Conservation (phyloP, 2,113 vertebrate genomes). For the Etia nguti region DNA sequence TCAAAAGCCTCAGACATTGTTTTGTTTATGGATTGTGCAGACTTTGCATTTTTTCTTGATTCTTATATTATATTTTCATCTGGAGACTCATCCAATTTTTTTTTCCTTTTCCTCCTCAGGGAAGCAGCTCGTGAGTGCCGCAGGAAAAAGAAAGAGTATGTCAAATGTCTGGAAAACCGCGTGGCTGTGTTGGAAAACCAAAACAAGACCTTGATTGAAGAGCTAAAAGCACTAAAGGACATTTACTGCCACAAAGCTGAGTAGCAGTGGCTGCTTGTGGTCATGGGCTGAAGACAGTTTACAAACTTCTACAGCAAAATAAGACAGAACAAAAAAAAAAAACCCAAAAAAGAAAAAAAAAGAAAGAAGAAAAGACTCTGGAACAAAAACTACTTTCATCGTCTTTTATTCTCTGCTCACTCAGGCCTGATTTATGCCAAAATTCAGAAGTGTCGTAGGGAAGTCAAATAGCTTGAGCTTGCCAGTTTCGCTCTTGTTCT, state of each 20-base stretch:
- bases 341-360: not conserved
- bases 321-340: not conserved
- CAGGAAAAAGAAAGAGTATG: conserved; percentile 99
- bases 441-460: conserved; percentile 1
- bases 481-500: conserved; percentile 31
- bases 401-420: conserved; percentile 41
- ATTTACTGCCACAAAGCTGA: conserved; percentile 97
- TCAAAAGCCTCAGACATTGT: not conserved
- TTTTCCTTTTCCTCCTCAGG: conserved; percentile 75
- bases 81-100: not conserved
- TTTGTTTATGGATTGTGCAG: not conserved
- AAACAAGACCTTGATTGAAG: conserved; percentile 99
- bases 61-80: not conserved
- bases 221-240: conserved; percentile 97
- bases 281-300: conserved; percentile 57
- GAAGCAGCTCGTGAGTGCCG: conserved; percentile 96
- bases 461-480: conserved; percentile 17
- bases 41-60: not conserved
- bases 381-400: conserved; percentile 46
- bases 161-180: conserved; percentile 98
- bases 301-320: not conserved
- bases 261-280: conserved; percentile 73
- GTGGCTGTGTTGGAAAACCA: conserved; percentile 97
- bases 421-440: conserved; percentile 33
- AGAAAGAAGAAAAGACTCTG: conserved; percentile 12